Evolutionary conservation across 2,888 invertebrate species (phyloP), one percentile per base, ranked within the genome.

Genomic region (Thecocarcelia acutangulata): DNA sequence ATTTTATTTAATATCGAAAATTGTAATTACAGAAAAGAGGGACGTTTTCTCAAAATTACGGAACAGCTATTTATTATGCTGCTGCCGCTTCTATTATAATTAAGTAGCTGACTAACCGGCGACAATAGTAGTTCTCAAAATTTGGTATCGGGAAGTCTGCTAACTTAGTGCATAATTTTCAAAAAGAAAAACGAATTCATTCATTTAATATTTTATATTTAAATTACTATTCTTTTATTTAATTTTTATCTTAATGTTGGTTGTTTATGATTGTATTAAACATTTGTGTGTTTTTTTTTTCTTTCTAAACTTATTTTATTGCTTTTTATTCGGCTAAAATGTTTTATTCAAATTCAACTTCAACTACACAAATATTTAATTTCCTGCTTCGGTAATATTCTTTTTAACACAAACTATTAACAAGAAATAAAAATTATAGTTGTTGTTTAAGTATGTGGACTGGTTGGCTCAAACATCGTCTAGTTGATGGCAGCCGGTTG

Each of bases 201-300:
- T 59, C 52, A 80, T 52, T 80, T 17, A n/a, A 21, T 61, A 59
- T 69, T 44, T 40, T 11, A 13, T 33, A 33, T 33, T 33, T 33
- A 5, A 33, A 33, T 33, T 9, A 33, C 4, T 28, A 15, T 17
- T 12, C 46, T 64, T 54, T 48, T 17, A 17, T 40, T 24, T 0
- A 52, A 37, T 66, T 28, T 50, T 81, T 81, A 81, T 77, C 77
- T 77, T 77, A 63, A 73, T 77, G 68, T 44, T 42, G 24, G 48
- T 81, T 81, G 81, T 81, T 81, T 81, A 81, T 73, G 81, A 72
- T 70, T 61, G 46, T 68, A 33, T 59, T 76, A 61, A 69, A 52
- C 42, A 42, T 58, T 70, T 54, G 24, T 52, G 58, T 33, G 33
- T 33, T 58, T 59, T 50, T 72, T 48, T 63, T 33, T 11, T 13